phyloP scores from a whole-genome alignment of 2,888 invertebrate species.

The Agonopterix subpropinquella region DNA sequence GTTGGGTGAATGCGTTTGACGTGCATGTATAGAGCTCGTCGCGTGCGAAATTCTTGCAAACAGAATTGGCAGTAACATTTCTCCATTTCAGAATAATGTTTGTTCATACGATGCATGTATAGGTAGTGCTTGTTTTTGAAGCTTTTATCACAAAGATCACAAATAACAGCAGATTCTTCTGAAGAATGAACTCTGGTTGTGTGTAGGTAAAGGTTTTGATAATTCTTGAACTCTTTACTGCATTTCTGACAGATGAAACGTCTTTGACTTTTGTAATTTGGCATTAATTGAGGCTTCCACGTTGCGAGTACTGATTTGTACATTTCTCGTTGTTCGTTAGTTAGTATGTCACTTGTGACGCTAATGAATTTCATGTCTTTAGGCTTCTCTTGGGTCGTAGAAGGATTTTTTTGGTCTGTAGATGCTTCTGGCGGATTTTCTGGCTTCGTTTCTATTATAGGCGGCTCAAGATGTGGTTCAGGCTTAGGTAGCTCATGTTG shows the following conservation, averaged over 20 bases:
- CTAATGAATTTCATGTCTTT: conserved; percentile 50
- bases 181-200: conserved; percentile 62
- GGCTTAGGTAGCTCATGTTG: not conserved
- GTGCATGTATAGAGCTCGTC: conserved; percentile 60
- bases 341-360: conserved; percentile 48
- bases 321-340: conserved; percentile 61
- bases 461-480: not conserved
- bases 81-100: conserved; percentile 62
- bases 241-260: conserved; percentile 60
- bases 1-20: conserved; percentile 55
- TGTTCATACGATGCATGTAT: conserved; percentile 69
- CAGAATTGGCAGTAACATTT: conserved; percentile 64
- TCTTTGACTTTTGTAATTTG: conserved; percentile 13
- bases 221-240: conserved; percentile 64
- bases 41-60: conserved; percentile 57
- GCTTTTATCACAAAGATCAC: conserved; percentile 59
- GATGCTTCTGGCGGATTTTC: not conserved
- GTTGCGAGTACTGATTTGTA: conserved; percentile 60
- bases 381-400: not conserved
- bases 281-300: conserved; percentile 46
- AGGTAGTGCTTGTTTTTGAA: conserved; percentile 68
- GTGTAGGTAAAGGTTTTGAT: conserved; percentile 60
- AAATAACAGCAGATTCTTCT: conserved; percentile 56
- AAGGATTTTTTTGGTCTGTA: not conserved
- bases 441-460: not conserved